phyloP scores from a whole-genome alignment of 2,888 invertebrate genomes.

The Ectemnius lituratus region DNA sequence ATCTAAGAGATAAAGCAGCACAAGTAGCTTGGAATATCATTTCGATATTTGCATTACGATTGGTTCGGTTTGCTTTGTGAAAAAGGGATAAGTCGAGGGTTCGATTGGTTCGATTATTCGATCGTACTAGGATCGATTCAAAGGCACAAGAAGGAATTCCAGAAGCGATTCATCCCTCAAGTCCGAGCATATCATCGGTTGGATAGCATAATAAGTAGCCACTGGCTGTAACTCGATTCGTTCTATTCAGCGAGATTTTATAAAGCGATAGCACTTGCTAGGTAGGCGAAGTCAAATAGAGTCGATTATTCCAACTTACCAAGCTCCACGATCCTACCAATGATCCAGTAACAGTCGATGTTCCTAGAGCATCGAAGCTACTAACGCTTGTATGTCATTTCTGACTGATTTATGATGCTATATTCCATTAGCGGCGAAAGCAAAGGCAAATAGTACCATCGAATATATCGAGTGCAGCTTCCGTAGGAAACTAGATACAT shows the following conservation, averaged over 20 bases:
- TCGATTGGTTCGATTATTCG: not conserved
- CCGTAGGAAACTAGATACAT: too few species aligned
- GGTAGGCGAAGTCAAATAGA: constrained; percentile 18
- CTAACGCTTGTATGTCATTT: too few species aligned
- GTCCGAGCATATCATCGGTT: constrained; percentile 30
- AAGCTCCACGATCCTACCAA: constrained; percentile 10
- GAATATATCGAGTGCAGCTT: too few species aligned
- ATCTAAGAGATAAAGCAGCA: not conserved
- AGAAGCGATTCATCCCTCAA: constrained; percentile 34
- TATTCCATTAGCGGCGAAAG: too few species aligned
- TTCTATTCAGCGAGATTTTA: constrained; percentile 31
- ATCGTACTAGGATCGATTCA: not conserved
- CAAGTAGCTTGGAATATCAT: not conserved
- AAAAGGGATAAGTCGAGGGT: not conserved
- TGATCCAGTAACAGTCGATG: constrained; percentile 16
- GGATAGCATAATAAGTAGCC: not conserved
- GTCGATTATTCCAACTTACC: constrained; percentile 27
- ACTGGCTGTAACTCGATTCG: constrained; percentile 23
- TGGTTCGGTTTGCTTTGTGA: not conserved
- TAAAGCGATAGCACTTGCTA: not conserved
- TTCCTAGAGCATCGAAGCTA: not conserved
- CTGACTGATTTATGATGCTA: too few species aligned
- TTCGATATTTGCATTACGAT: constrained; percentile 7
- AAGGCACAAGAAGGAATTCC: constrained; percentile 18
- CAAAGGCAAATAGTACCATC: too few species aligned